These are phyloP conservation scores for Malurus cyaneus DNA, from an alignment of 2,113 vertebrate genomes.

Conservation along the genomic window DNA sequence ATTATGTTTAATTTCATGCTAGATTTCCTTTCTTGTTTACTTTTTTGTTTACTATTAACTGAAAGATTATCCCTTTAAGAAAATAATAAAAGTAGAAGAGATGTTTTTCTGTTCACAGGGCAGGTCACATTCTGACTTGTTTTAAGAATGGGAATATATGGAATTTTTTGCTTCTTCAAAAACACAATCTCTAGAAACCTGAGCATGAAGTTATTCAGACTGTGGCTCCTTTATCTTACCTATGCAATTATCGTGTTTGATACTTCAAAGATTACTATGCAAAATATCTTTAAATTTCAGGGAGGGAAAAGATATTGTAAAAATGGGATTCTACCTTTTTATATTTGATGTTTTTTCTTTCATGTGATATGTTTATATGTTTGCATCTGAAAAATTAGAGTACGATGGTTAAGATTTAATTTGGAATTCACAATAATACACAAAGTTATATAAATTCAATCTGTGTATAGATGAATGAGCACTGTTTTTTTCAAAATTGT, in stretches of 20 bases:
- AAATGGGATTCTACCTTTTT: background rate
- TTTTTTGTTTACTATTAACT: background rate
- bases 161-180: background rate
- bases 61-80: background rate
- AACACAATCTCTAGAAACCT: background rate
- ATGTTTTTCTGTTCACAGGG: background rate
- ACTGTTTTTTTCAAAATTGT: background rate
- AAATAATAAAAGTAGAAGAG: background rate
- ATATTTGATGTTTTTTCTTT: background rate
- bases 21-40: background rate
- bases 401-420: background rate
- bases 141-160: background rate
- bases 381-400: background rate
- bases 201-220: background rate
- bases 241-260: background rate
- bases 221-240: background rate
- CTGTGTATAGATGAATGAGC: background rate
- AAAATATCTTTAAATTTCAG: background rate
- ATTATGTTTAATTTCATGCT: background rate
- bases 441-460: background rate
- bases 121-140: background rate
- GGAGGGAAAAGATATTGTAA: fast-evolving
- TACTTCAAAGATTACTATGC: background rate
- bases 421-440: background rate
- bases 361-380: background rate